These are phyloP conservation scores for Arrhopalites spinosus DNA, from an alignment of 2,888 invertebrate species.

Conservation along the genomic window DNA sequence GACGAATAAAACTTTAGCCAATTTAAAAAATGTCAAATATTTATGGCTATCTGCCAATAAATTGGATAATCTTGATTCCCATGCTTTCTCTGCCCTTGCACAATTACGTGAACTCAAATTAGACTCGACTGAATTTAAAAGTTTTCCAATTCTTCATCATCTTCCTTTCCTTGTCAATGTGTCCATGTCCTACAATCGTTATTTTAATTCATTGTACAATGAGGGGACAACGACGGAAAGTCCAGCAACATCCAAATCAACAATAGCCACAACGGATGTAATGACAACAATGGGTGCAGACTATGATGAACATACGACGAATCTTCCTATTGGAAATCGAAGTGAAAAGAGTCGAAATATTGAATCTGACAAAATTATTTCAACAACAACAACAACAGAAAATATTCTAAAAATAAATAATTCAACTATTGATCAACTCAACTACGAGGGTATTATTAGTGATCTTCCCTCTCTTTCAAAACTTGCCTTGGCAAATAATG, in stretches of 20 bases:
- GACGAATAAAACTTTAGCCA: constrained; percentile 43
- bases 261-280: background rate
- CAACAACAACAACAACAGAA: background rate
- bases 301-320: background rate
- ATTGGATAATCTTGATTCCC: constrained; percentile 39
- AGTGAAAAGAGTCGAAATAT: background rate
- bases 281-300: background rate
- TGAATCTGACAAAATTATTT: background rate
- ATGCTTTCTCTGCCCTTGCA: constrained; percentile 45
- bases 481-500: constrained; percentile 47
- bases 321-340: background rate
- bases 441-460: constrained; percentile 37
- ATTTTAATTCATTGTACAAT: background rate
- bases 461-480: constrained; percentile 46
- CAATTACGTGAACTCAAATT: constrained; percentile 42
- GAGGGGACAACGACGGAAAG: no score
- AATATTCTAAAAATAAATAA: background rate
- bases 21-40: constrained; percentile 40
- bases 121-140: constrained; percentile 45
- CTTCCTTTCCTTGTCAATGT: constrained; percentile 46
- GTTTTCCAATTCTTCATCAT: constrained; percentile 46
- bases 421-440: background rate
- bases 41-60: constrained; percentile 43
- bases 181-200: constrained; percentile 45
- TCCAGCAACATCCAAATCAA: no score